Base-by-base conservation (phyloP, 2,888 invertebrate species). In the Omphaloscelis lunosa region DNA sequence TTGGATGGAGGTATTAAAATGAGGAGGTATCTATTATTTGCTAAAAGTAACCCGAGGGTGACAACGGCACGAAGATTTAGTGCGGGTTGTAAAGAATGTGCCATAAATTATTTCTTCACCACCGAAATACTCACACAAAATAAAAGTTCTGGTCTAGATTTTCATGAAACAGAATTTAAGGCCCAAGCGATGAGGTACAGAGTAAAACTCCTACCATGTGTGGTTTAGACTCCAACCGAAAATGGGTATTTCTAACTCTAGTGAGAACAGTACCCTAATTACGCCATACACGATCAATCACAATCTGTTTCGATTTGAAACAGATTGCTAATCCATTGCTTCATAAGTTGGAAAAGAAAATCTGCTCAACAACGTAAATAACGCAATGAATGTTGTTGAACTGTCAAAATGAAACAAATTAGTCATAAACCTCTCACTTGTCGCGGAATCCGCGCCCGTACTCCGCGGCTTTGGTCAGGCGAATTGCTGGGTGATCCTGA, bases 121-220 rank as follows among this genome's bases (percentile, higher is more conserved):
- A 72, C 17, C 15, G 20, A 48, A 23, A 34, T 12, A 9, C 9
- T 20, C 5, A 2, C 9, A 71, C 0, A 6, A 20, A 56, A 72
- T 27, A 74, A 48, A 74, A 74, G 72, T 27, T 74, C 23, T 17
- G 8, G 29, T 59, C 27, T 27, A 39, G 39, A 59, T 48, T 59
- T 23, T 27, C 12, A 15, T 23, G 34, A 68, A n/a, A 5, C 4
- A 2, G 12, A 48, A n/a, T 41, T 56, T 23, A 1, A 45, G 1
- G n/a, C 29, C 9, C 41, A 0, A 39, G 20, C 29, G 17, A 41
- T 27, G 9, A 73, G 29, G n/a, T 72, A 20, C 15, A 2, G n/a
- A 69, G 39, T 53, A 41, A 53, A 29, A 1, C 23, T 12, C 2
- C 23, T 41, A 20, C 6, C 1, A n/a, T 70, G n/a, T 75, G 45